Evolutionary conservation across 2,888 invertebrate genomes (phyloP), one percentile per base, ranked within the genome.

Genomic region (Andrena minutula): DNA sequence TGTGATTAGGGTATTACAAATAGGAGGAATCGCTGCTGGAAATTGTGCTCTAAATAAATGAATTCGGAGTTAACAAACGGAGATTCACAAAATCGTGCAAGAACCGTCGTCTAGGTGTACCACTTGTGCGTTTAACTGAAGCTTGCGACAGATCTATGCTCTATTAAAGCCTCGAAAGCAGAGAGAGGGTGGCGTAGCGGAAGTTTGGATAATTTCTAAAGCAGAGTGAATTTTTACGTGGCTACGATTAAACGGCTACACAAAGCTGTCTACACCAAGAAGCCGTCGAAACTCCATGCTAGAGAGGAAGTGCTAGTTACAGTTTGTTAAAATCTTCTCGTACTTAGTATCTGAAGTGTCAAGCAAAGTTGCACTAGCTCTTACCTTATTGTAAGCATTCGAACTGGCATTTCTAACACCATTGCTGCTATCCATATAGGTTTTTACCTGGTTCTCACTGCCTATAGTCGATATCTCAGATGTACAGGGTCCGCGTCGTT

Each of bases 321-420:
- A 70, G 64, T 72, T 72, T 72, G 63, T 64, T 41, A 71, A 72
- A 66, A 35, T 80, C 72, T 71, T 79, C 81, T 75, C 68, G 70
- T 79, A 84, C 8, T 75, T 53, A 68, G 76, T 84, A 64, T 75
- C 73, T 79, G 73, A 87, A 87, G 76, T 82, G 66, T 86, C 68
- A 88, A 89, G 91, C 90, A 82, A 88, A 88, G 87, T 89, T 88
- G 91, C 90, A 85, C 93, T 93, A 93, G 93, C 93, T 95, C 96
- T 96, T 96, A 98, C 98, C 97, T 98, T 98, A 95, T 98, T 98
- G 95, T 98, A 98, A 95, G 97, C 97, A 95, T 97, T 97, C 94
- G 97, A 97, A 95, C 95, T 97, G 94, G 97, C 96, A 95, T 96
- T 97, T 93, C 95, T 94, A 92, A 95, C 94, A 94, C 98, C 98